Evolutionary conservation across 92 coral and sea anemone species (phyloP).

Genomic region (Epizoanthus scotinus): DNA sequence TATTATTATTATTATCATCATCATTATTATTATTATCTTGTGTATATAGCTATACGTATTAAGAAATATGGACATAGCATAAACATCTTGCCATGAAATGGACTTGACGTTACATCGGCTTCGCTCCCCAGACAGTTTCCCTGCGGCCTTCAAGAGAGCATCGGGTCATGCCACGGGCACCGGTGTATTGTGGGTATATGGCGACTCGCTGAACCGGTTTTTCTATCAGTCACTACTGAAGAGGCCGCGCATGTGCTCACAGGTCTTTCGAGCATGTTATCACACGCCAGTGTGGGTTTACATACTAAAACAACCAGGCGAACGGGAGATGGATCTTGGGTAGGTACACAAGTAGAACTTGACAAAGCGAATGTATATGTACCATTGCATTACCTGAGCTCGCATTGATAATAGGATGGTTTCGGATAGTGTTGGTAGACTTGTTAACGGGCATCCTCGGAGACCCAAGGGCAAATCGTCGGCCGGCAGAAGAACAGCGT

Average conservation of each 20-base stretch:
- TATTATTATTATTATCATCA: no score
- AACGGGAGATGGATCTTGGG: constrained; percentile 61
- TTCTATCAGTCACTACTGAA: constrained; percentile 60
- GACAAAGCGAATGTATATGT: neutral
- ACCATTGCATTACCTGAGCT: no score
- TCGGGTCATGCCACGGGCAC: constrained; percentile 61
- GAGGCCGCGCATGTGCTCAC: constrained; percentile 45
- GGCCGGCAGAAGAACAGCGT: no score
- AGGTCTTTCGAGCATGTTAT: constrained; percentile 65
- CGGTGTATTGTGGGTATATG: constrained; percentile 79
- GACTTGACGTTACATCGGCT: neutral
- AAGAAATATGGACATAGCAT: no score
- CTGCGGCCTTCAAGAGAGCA: constrained; percentile 33
- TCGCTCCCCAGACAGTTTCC: constrained; percentile 8
- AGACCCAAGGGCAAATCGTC: no score
- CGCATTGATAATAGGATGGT: neutral
- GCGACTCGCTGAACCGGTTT: constrained; percentile 69
- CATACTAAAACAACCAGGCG: constrained; percentile 32
- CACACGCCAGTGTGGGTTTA: constrained; percentile 78
- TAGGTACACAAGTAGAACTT: neutral
- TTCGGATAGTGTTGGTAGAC: no score
- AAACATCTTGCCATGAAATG: no score
- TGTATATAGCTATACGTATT: no score
- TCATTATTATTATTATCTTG: no score
- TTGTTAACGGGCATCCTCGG: no score